phyloP scores from a whole-genome alignment of 2,888 invertebrate species.

The Matsumyia berberina region DNA sequence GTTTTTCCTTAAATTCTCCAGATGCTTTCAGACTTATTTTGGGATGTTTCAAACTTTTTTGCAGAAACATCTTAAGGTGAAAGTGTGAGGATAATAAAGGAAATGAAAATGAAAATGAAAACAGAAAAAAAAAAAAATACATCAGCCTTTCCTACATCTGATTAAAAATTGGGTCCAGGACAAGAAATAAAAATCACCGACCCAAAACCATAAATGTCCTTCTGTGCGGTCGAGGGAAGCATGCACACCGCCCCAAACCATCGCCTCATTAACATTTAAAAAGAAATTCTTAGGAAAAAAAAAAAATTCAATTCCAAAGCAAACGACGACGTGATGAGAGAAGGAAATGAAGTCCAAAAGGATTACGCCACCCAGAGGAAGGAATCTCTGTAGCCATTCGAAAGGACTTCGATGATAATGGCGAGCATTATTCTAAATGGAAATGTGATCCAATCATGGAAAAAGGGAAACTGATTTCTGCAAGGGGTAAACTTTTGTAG shows the following conservation, averaged over 20 bases:
- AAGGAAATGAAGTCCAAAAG: constrained; percentile 68
- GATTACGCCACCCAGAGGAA: constrained; percentile 46
- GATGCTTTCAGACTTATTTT: constrained; percentile 60
- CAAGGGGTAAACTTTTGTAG: not conserved
- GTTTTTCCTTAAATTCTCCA: constrained; percentile 7
- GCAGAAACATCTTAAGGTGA: constrained; percentile 16
- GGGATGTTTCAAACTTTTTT: constrained; percentile 34
- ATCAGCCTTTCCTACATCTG: constrained; percentile 33
- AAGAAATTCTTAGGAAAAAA: constrained; percentile 28
- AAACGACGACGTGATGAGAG: constrained; percentile 65
- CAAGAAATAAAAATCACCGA: constrained; percentile 43
- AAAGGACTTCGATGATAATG: constrained; percentile 61
- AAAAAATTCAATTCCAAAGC: constrained; percentile 54
- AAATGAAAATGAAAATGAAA: too few relatives aligned
- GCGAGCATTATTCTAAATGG: constrained; percentile 63
- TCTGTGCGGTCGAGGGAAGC: constrained; percentile 15
- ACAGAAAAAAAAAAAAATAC: not conserved
- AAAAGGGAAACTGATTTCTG: constrained; percentile 33
- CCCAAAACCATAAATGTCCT: constrained; percentile 58
- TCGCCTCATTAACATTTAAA: constrained; percentile 49
- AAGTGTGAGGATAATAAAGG: constrained; percentile 27
- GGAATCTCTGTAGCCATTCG: constrained; percentile 57
- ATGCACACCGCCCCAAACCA: constrained; percentile 1
- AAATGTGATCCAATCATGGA: constrained; percentile 61
- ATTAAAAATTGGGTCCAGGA: constrained; percentile 58